Evolutionary conservation across 1,140 invertebrate species (phyloP), one percentile per base, ranked within the genome.

Genomic region (Drosophila busckii): DNA sequence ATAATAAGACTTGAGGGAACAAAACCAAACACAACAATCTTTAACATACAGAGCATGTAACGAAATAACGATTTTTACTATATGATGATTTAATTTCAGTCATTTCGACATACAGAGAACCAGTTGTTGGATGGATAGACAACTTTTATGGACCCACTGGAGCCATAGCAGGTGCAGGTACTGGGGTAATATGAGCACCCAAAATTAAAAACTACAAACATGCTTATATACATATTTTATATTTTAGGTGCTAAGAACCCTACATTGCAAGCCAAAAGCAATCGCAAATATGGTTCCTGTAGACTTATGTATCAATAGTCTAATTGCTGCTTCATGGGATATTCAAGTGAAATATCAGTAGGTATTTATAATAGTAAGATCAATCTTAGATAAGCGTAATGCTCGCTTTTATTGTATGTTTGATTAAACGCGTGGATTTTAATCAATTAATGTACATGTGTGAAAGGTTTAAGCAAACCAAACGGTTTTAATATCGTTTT

Each of bases 271-370:
- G 48, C 53, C 69, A 6, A 76, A 89, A 1, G 90, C 90, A 28
- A 89, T 90, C 4, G 93, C 95, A 0, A 96, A 98, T 65, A 88
- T 98, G 2, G 93, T 98, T 17, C 96, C 96, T 0, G 95, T 95
- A 0, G 96, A 98, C 88, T 91, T 92, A 54, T 93, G 93, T 2
- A 92, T 96, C n/a, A 96, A 95, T 83, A 91, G 93, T 25, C 89
- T 97, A 28, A 92, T 97, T 25, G 91, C 91, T 0, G 89, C 92
- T 2, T 93, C 93, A 6, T 93, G 92, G 89, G 89, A 92, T 55
- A 90, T 91, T 0, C 90, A 89, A 1, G 88, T 89, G 42, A 89
- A 85, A 46, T 87, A 89, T 32, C 89, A 88, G 89, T 89, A 75
- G 84, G 76, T 20, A n/a, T n/a, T n/a, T n/a, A n/a, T n/a, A n/a